Conservation (phyloP, 2,113 vertebrate species). For the Megalops atlanticus region DNA sequence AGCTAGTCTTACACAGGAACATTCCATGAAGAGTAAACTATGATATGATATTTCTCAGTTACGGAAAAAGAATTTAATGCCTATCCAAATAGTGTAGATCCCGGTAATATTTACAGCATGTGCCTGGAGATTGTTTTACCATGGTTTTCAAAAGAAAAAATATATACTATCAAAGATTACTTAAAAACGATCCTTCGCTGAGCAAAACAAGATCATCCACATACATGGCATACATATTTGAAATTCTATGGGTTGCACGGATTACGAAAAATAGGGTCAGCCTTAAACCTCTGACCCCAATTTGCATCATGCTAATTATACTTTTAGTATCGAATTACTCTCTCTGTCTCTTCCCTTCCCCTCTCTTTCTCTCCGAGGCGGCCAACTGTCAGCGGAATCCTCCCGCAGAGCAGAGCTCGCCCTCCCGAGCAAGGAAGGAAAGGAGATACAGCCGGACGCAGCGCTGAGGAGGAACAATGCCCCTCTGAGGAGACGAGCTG, state of each 20-base stretch:
- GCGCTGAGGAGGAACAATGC: slow-evolving; percentile 41
- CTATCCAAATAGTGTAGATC: too few relatives aligned
- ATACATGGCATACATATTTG: not conserved
- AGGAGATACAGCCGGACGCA: slow-evolving; percentile 40
- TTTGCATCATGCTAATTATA: slow-evolving; percentile 32
- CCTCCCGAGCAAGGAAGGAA: not conserved
- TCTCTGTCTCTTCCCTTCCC: not conserved
- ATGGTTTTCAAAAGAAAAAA: not conserved
- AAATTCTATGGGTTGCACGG: not conserved
- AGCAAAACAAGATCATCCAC: too few relatives aligned
- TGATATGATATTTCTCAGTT: too few relatives aligned
- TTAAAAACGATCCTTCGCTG: too few relatives aligned
- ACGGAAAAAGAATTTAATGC: too few relatives aligned
- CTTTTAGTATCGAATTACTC: not conserved
- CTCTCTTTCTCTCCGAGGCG: not conserved
- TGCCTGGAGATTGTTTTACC: too few relatives aligned
- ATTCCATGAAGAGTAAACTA: too few relatives aligned
- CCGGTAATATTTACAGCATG: too few relatives aligned
- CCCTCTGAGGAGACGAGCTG: slow-evolving; percentile 34
- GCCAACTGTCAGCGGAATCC: not conserved
- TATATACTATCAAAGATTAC: too few relatives aligned
- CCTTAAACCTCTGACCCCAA: slow-evolving; percentile 31
- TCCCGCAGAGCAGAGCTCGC: slow-evolving; percentile 14
- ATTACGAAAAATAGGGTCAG: slow-evolving; percentile 1
- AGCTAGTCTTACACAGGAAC: too few relatives aligned